Percentiles rank a stretch among this genome's conserved stretches.
These are phyloP conservation scores for Ceuthmochares aereus DNA, from an alignment of 2,113 vertebrate genomes.

Conservation along the genomic window DNA sequence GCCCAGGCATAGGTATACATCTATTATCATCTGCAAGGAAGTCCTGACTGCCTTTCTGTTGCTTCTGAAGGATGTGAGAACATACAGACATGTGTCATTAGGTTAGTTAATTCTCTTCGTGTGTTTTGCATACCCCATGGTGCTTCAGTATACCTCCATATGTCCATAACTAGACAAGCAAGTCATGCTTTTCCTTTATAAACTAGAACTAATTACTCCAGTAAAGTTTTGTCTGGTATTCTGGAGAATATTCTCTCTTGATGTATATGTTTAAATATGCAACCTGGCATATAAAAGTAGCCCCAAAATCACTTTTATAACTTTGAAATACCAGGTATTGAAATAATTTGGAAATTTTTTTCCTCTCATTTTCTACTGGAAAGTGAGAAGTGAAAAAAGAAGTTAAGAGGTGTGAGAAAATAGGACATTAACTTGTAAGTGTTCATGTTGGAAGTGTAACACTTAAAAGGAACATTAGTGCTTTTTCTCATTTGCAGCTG, in stretches of 20 bases:
- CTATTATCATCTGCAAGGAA: not conserved
- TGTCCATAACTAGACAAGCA: not conserved
- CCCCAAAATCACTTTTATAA: not conserved
- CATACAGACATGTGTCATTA: not conserved
- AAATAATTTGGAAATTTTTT: not conserved
- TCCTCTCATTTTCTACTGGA: not conserved
- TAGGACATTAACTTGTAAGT: not conserved
- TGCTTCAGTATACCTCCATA: not conserved
- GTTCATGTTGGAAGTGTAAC: not conserved
- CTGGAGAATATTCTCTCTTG: not conserved
- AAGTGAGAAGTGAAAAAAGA: not conserved
- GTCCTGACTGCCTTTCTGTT: not conserved
- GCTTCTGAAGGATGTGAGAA: not conserved
- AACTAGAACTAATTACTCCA: not conserved
- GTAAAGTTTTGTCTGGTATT: not conserved
- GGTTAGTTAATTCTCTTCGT: not conserved
- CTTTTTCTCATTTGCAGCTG: not conserved
- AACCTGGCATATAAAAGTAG: not conserved
- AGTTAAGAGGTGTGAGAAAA: not conserved
- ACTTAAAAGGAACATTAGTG: not conserved
- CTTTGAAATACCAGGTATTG: not conserved
- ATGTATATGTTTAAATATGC: not conserved
- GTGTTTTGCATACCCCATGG: not conserved
- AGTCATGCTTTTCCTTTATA: not conserved
- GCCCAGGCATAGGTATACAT: not conserved